Base-by-base conservation (phyloP, 1,140 invertebrate species). In the Hermetia illucens region DNA sequence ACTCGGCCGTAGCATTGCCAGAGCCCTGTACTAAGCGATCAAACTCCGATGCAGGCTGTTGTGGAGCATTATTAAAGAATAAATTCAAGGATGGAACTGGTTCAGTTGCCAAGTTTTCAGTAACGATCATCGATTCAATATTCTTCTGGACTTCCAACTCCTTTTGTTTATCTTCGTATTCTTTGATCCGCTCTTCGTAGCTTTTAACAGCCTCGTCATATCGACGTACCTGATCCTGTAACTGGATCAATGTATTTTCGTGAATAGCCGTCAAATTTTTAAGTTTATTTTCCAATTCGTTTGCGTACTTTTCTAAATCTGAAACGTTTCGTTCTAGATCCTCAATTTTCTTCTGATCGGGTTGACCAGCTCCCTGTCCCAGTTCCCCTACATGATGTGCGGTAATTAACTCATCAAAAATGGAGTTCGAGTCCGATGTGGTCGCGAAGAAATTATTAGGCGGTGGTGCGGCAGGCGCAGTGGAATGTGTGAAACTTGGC, bases 241-340 rank as follows among this genome's bases (percentile, higher is more conserved):
- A 27, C 24, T 9, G 8, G 8, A 9, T 27, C 8, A 27, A 13
- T 8, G 24, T 27, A 10, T 36, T 17, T 21, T 20, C 20, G 13
- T 16, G 8, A 13, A 20, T 12, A n/a, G 8, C 34, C 12, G 13
- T 36, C 16, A 18, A 17, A 6, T 17, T 8, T 17, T 36, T 20
- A n/a, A 36, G 39, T 41, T 54, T 54, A 2, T 39, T 44, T 13
- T 55, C 51, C 30, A 55, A 35, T 4, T 55, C 53, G 36, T 56
- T 50, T 15, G 53, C 53, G 32, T 58, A 53, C 37, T 59, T 58
- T 36, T 59, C 55, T 39, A 59, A 41, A 42, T 59, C 55, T 1
- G 52, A 56, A 6, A 59, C 56, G 21, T 59, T 59, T 2, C 53
- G 44, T 39, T 58, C 52, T 34, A 59, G 33, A 34, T 56, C 52